Conservation (phyloP, 1,140 invertebrate species). For the Caenorhabditis brenneri region DNA sequence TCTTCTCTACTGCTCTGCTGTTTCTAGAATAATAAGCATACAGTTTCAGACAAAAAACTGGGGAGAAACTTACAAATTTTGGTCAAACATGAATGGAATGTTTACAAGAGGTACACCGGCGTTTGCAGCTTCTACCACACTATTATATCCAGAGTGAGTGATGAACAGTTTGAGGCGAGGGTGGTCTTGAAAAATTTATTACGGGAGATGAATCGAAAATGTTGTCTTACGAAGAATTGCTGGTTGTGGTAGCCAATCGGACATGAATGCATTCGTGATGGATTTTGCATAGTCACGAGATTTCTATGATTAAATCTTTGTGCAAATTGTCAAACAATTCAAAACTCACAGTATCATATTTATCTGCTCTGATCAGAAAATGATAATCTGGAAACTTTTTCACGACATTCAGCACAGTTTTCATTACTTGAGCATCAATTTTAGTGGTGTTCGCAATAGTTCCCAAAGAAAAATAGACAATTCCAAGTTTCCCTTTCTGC, state of each 20-base stretch:
- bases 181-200: too few relatives aligned
- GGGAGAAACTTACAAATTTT: too few relatives aligned
- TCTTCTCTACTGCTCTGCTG: conserved; percentile 43
- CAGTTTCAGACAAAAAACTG: too few relatives aligned
- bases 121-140: conserved; percentile 73
- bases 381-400: conserved; percentile 54
- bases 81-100: conserved; percentile 73
- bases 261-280: conserved; percentile 42
- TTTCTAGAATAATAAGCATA: too few relatives aligned
- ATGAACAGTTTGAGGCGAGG: conserved; percentile 69
- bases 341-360: conserved; percentile 34
- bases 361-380: conserved; percentile 48
- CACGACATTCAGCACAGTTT: not conserved
- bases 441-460: conserved; percentile 49
- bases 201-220: too few relatives aligned
- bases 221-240: conserved; percentile 52
- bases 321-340: too few relatives aligned
- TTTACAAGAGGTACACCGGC: conserved; percentile 73
- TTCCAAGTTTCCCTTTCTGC: conserved; percentile 46
- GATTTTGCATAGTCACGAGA: too few relatives aligned
- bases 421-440: conserved; percentile 16
- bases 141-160: conserved; percentile 73
- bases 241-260: conserved; percentile 50
- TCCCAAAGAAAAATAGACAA: conserved; percentile 51
- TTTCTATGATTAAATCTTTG: too few relatives aligned